A percentile compares a stretch with the other conserved stretches of the same genome.
Conservation (phyloP, 2,888 invertebrate genomes). For the Pollenia griseotomentosa region DNA sequence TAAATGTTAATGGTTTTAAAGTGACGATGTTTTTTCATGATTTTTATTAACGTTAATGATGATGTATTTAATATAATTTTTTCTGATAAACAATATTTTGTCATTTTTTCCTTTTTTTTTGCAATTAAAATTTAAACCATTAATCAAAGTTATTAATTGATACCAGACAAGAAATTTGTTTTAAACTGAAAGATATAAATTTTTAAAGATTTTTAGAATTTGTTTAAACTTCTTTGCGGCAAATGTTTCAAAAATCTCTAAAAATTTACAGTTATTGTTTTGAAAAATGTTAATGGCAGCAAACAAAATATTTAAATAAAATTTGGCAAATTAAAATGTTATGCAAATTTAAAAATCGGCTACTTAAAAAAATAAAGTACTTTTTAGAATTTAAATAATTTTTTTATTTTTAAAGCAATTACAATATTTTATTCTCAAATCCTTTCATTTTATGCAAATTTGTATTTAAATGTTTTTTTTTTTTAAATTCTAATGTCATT, state of each 20-base stretch:
- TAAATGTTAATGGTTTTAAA: constrained; percentile 2
- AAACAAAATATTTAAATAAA: not conserved
- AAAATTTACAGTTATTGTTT: not conserved
- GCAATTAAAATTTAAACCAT: constrained; percentile 20
- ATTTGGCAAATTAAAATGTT: constrained; percentile 15
- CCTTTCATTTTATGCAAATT: not conserved
- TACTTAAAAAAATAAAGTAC: not conserved
- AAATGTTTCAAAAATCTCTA: not conserved
- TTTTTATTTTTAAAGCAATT: not conserved
- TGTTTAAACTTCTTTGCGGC: not conserved
- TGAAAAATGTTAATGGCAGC: not conserved
- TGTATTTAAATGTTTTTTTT: not conserved
- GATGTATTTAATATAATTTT: not conserved
- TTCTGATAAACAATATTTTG: not conserved
- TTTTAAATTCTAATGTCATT: constrained; percentile 1
- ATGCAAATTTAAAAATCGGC: constrained; percentile 36
- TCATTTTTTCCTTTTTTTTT: not conserved
- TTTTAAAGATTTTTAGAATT: not conserved
- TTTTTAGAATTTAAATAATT: constrained; percentile 5
- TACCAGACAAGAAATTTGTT: not conserved
- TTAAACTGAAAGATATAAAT: not conserved
- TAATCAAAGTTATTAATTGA: constrained; percentile 34
- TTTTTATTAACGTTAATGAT: constrained; percentile 10
- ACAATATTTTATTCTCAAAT: not conserved
- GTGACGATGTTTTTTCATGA: constrained; percentile 7